Evolutionary conservation across 2,888 invertebrate genomes (phyloP), one percentile per base, ranked within the genome.

Genomic region (Hartigia nigra): DNA sequence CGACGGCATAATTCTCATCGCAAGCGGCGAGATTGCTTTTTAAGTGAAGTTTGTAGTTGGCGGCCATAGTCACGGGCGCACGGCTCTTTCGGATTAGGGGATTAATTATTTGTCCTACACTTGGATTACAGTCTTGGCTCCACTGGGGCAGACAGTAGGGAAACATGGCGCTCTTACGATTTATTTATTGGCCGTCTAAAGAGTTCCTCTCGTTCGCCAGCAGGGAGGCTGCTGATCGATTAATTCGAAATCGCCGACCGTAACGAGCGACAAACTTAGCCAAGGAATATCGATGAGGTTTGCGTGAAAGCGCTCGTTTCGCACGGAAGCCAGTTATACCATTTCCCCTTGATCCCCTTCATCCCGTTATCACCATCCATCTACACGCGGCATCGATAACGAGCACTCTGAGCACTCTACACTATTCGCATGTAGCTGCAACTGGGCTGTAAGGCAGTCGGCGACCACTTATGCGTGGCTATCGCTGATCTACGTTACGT

Each of bases 11-110:
- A 87, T 87, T 87, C 84, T 84, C 82, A 83, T 81, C 80, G 76
- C 80, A 81, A 69, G 76, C 81, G 81, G 74, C 81, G 84, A 87
- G 86, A 87, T 87, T 87, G 82, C 83, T 86, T 87, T 87, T 87
- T 86, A 85, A 87, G 84, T 84, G 82, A 82, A 82, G 72, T 82
- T 81, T 75, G 75, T 74, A 74, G 75, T 31, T 80, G 69, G 32
- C 14, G 77, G 80, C 79, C 80, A 80, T 82, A 32, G 72, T 72
- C 31, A 12, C 31, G 72, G 72, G 5, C 4, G 5, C 4, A 2
- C 55, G 32, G 31, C 72, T 72, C 79, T 79, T 80, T 77, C 83
- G 31, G 85, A 87, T 86, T 85, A 85, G 84, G 78, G 82, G 82
- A 87, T 87, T 86, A 87, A 88, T 88, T 88, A 88, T 87, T 86